Evolutionary conservation across 2,888 invertebrate genomes (phyloP), one percentile per base, ranked within the genome.

Genomic region (Epinotia nisella): DNA sequence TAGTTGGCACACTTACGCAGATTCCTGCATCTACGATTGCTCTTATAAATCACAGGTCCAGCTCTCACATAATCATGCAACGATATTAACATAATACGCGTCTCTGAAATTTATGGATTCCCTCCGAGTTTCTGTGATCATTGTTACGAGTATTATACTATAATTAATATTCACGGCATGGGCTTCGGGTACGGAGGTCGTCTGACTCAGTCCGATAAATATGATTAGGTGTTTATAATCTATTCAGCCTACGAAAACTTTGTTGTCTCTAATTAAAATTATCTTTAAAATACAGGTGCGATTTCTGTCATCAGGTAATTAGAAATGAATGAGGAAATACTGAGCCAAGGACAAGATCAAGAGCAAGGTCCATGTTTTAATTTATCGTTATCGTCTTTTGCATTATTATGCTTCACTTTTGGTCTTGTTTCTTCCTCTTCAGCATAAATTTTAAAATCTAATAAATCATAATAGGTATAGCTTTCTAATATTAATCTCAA

Each of bases 151-250:
- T 24, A 24, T 24, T 24, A n/a, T n/a, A n/a, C n/a, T 24, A 49
- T 56, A 39, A 72, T 72, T 72, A 72, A 72, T 72, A 72, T 72
- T 67, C 72, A 62, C 21, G 67, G 60, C 67, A 62, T 35, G 35
- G 45, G 21, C 35, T 45, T 53, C 24, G 29, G 45, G 51, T 24
- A 35, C 61, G 56, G 67, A 70, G 67, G 71, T 61, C 65, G 71
- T 49, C 66, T 60, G 60, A 66, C 59, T 69, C 53, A 60, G 59
- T 49, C 29, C 24, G 62, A 66, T 65, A 66, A 68, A 56, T 56
- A 62, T 53, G 64, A 67, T 67, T 71, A 60, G 41, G 49, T 49
- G 17, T 19, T 24, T 45, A 66, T 58, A 21, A 39, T 39, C 21
- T 45, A 60, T 41, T 41, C 15, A 41, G 39, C 17, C 9, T 21